Evolutionary conservation across 2,797 vertebrate species (phyloP).

Genomic region (Pempheris klunzingeri): DNA sequence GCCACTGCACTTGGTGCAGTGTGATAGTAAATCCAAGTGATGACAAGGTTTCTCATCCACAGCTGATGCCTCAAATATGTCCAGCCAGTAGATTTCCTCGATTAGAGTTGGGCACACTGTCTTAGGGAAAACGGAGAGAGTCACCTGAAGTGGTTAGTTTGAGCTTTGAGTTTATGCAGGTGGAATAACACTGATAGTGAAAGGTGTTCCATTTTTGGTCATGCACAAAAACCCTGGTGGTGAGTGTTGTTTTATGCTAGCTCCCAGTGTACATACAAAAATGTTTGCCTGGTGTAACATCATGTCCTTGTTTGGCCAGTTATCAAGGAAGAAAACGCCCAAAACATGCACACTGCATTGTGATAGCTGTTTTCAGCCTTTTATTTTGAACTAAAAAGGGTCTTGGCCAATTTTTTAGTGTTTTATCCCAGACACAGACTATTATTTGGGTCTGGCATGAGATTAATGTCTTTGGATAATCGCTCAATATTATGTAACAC

Average conservation of each 20-base stretch:
- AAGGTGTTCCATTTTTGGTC: neutral
- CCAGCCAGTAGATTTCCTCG: neutral
- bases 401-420: neutral
- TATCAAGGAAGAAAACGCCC: neutral
- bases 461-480: neutral
- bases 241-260: constrained; percentile 23
- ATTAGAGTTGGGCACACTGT: neutral
- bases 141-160: neutral
- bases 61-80: constrained; percentile 20
- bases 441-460: neutral
- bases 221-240: no score
- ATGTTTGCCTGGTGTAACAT: neutral
- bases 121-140: neutral
- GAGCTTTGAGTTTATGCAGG: neutral
- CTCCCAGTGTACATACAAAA: constrained; percentile 30
- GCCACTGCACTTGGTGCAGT: neutral
- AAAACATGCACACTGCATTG: neutral
- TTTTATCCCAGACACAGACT: neutral
- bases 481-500: neutral
- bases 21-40: constrained; percentile 35
- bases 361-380: neutral
- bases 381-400: neutral
- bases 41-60: constrained; percentile 23
- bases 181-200: neutral
- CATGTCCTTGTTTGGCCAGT: constrained; percentile 13